These are phyloP conservation scores for Eristalinus aeneus DNA, from an alignment of 2,888 invertebrate species.

Conservation along the genomic window DNA sequence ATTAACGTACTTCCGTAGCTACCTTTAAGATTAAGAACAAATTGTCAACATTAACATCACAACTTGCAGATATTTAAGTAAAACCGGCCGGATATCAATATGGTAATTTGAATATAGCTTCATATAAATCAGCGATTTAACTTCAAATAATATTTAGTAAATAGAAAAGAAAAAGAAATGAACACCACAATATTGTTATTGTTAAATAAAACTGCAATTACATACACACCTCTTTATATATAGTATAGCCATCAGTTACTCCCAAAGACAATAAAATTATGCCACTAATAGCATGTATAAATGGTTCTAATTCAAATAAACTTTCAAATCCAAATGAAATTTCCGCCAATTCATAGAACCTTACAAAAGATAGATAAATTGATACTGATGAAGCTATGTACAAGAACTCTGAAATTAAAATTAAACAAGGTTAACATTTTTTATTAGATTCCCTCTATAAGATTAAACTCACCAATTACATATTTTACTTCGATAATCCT, in stretches of 20 bases:
- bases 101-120: too few relatives aligned
- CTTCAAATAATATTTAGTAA: too few relatives aligned
- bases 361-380: slow-evolving; percentile 74
- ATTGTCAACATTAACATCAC: too few relatives aligned
- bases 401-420: slow-evolving; percentile 74
- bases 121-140: too few relatives aligned
- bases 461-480: slow-evolving; percentile 75
- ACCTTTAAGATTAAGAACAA: too few relatives aligned
- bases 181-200: too few relatives aligned
- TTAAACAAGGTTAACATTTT: neutral
- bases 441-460: neutral
- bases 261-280: slow-evolving; percentile 74
- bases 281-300: slow-evolving; percentile 72
- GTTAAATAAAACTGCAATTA: too few relatives aligned
- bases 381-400: slow-evolving; percentile 75
- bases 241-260: slow-evolving; percentile 76
- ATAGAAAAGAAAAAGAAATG: too few relatives aligned
- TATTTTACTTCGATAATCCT: slow-evolving; percentile 78
- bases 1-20: too few relatives aligned
- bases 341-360: slow-evolving; percentile 77
- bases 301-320: slow-evolving; percentile 76
- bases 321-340: slow-evolving; percentile 74
- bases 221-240: slow-evolving; percentile 78
- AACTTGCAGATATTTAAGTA: too few relatives aligned
- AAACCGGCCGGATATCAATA: too few relatives aligned